A percentile compares a stretch with the other conserved stretches of the same genome.
These are phyloP conservation scores for Pituophis catenifer DNA, from an alignment of 2,113 vertebrate species.

Conservation along the genomic window DNA sequence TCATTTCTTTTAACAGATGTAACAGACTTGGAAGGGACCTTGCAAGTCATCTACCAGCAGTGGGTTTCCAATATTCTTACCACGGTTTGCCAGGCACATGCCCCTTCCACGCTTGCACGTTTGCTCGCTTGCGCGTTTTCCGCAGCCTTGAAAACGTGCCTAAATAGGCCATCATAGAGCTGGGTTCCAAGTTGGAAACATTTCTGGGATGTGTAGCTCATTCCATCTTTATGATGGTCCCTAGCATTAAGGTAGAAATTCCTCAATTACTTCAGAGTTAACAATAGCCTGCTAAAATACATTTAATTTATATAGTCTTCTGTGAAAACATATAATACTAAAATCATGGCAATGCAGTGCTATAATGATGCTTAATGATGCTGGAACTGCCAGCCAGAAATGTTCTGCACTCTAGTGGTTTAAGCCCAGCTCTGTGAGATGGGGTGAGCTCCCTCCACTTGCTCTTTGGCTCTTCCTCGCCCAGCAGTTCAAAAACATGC, in stretches of 20 bases:
- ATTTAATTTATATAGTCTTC: neutral
- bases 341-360: neutral
- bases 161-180: no score
- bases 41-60: no score
- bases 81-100: no score
- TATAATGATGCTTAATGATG: neutral
- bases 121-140: no score
- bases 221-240: neutral
- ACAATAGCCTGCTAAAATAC: neutral
- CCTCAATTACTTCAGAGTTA: neutral
- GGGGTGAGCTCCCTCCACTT: neutral
- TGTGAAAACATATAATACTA: neutral
- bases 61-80: no score
- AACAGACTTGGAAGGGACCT: no score
- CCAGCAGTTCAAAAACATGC: neutral
- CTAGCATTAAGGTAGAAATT: neutral
- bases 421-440: neutral
- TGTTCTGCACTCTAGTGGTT: neutral
- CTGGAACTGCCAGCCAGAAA: neutral
- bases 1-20: no score
- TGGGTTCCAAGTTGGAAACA: neutral
- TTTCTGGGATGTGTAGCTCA: neutral
- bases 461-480: neutral
- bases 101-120: no score
- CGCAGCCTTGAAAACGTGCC: no score